Evolutionary conservation across 2,113 vertebrate genomes (phyloP).

Genomic region (Corvus hawaiiensis): DNA sequence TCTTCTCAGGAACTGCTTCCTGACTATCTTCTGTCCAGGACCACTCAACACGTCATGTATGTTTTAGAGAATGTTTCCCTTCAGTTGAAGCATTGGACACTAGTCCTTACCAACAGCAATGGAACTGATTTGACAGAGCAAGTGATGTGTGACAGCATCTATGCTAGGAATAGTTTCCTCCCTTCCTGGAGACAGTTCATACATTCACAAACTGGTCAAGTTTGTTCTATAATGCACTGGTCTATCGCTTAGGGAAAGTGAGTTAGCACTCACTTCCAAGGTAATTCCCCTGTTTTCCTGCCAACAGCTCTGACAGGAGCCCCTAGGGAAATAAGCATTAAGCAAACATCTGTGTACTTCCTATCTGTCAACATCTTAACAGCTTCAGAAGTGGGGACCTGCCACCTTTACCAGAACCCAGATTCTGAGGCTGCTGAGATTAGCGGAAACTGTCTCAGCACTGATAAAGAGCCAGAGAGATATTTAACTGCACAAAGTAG

Average conservation of each 20-base stretch:
- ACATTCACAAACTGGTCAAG: not conserved
- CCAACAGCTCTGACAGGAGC: not conserved
- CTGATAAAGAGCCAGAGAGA: not conserved
- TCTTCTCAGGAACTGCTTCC: not conserved
- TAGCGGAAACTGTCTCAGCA: not conserved
- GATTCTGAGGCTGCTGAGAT: not conserved
- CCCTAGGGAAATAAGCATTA: slow-evolving; percentile 23
- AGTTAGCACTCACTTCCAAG: slow-evolving; percentile 16
- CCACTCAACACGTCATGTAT: not conserved
- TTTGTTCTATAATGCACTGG: not conserved
- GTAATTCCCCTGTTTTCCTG: slow-evolving; percentile 6
- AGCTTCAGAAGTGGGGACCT: not conserved
- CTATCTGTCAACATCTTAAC: slow-evolving; percentile 21
- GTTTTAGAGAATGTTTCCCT: not conserved
- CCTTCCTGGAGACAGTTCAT: not conserved
- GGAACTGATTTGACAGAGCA: not conserved
- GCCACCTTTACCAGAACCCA: not conserved
- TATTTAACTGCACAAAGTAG: not conserved
- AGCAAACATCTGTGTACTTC: slow-evolving; percentile 42
- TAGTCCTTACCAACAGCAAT: not conserved
- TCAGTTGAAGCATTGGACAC: not conserved
- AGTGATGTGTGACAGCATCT: not conserved
- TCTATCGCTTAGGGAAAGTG: not conserved
- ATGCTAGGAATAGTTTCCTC: not conserved
- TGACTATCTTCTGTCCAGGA: not conserved